These are phyloP conservation scores for Regulus satrapa DNA, from an alignment of 2,113 vertebrate genomes.

Conservation along the genomic window DNA sequence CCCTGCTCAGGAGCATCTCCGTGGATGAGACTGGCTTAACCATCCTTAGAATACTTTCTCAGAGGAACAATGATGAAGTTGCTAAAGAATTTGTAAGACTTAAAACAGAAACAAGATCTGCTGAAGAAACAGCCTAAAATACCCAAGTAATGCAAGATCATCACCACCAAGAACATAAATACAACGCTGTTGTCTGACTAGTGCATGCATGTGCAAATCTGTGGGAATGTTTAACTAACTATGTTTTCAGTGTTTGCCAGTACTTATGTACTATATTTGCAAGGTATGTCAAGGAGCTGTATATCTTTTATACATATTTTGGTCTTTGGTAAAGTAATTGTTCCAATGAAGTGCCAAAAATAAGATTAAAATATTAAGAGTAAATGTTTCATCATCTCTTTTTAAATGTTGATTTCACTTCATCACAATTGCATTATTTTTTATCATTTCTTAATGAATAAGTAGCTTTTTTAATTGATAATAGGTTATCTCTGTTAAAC, in stretches of 20 bases:
- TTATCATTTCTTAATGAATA: constrained; percentile 69
- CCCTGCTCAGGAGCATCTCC: constrained; percentile 81
- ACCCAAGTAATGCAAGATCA: not conserved
- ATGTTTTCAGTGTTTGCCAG: constrained; percentile 90
- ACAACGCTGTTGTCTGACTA: constrained; percentile 75
- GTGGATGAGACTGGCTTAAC: constrained; percentile 93
- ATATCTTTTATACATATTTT: constrained; percentile 84
- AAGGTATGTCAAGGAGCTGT: constrained; percentile 82
- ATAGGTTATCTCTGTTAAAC: constrained; percentile 60
- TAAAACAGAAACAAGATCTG: constrained; percentile 89
- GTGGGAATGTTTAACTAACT: constrained; percentile 93
- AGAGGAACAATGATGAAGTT: constrained; percentile 93
- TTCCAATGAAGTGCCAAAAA: constrained; percentile 99
- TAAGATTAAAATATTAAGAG: constrained; percentile 73
- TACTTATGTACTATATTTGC: constrained; percentile 85
- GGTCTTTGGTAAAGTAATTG: constrained; percentile 88
- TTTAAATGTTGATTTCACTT: constrained; percentile 77
- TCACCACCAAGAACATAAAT: not conserved
- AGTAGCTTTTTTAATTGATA: constrained; percentile 66
- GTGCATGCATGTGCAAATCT: constrained; percentile 95
- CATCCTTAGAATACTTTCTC: constrained; percentile 96
- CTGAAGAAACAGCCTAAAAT: constrained; percentile 82
- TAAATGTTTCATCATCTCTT: constrained; percentile 76
- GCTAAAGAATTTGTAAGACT: constrained; percentile 97
- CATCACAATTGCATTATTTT: constrained; percentile 66